Percentiles rank a stretch among this genome's conserved stretches.
phyloP scores from a whole-genome alignment of 2,888 invertebrate species.

The Sinelater perroti region DNA sequence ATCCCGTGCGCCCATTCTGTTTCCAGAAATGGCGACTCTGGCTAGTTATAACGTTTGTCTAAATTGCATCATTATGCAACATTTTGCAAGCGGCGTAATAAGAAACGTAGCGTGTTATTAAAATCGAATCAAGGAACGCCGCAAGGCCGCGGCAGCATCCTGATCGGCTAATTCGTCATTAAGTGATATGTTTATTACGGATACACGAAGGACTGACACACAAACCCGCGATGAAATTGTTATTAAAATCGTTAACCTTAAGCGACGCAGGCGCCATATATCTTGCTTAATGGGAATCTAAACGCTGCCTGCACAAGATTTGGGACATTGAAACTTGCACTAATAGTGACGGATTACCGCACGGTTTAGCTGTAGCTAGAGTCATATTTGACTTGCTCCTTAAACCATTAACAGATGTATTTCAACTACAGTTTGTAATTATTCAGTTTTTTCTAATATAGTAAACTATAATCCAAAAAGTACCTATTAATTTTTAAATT shows the following conservation, averaged over 20 bases:
- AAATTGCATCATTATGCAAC: conserved; percentile 32
- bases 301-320: conserved; percentile 8
- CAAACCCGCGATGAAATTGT: conserved; percentile 16
- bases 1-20: too few species aligned
- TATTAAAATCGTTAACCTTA: conserved; percentile 22
- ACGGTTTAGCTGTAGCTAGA: too few species aligned
- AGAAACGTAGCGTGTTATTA: conserved; percentile 27
- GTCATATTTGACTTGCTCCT: too few species aligned
- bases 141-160: conserved; percentile 26
- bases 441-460: too few species aligned
- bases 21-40: conserved; percentile 7
- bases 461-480: too few species aligned
- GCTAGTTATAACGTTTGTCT: conserved; percentile 17
- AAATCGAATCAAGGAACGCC: conserved; percentile 27
- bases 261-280: conserved; percentile 14
- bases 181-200: conserved; percentile 31
- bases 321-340: conserved; percentile 6
- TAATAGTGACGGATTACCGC: too few species aligned
- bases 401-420: too few species aligned
- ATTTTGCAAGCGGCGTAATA: conserved; percentile 25
- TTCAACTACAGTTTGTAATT: too few species aligned
- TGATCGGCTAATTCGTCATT: conserved; percentile 30
- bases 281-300: conserved; percentile 11
- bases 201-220: conserved; percentile 18
- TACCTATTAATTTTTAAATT: too few species aligned